These are phyloP conservation scores for Parnassius mnemosyne DNA, from an alignment of 2,888 invertebrate species.

Conservation along the genomic window DNA sequence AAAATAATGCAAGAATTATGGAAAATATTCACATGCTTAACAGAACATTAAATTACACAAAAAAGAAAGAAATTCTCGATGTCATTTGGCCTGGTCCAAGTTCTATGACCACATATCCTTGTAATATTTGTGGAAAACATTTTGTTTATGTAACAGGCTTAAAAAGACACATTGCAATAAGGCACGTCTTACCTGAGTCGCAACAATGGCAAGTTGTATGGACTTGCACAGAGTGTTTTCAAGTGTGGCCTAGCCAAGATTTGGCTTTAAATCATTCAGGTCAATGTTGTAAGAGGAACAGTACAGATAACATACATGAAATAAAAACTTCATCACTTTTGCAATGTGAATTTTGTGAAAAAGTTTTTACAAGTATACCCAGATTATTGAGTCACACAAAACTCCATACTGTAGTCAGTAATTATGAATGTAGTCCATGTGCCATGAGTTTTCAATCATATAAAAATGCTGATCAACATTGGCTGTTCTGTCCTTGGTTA, in stretches of 20 bases:
- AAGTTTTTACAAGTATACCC: slow-evolving; percentile 71
- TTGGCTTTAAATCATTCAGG: slow-evolving; percentile 59
- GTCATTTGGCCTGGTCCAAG: slow-evolving; percentile 57
- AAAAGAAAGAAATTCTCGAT: slow-evolving; percentile 67
- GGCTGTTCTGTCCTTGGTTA: slow-evolving; percentile 65
- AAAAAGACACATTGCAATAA: slow-evolving; percentile 61
- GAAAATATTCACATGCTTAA: slow-evolving; percentile 73
- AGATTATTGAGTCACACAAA: slow-evolving; percentile 65
- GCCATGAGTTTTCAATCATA: slow-evolving; percentile 59
- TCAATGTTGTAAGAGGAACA: slow-evolving; percentile 56
- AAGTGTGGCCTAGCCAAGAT: slow-evolving; percentile 70
- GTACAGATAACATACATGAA: slow-evolving; percentile 54
- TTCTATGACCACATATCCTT: slow-evolving; percentile 58
- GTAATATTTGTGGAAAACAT: slow-evolving; percentile 68
- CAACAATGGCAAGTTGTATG: slow-evolving; percentile 73
- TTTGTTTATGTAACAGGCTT: slow-evolving; percentile 74
- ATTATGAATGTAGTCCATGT: slow-evolving; percentile 83
- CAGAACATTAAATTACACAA: slow-evolving; percentile 67
- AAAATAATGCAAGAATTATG: slow-evolving; percentile 74
- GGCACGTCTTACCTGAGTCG: slow-evolving; percentile 54
- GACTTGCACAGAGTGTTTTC: slow-evolving; percentile 73
- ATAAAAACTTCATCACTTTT: slow-evolving; percentile 70
- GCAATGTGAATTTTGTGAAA: slow-evolving; percentile 72
- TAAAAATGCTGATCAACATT: slow-evolving; percentile 66
- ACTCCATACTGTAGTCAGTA: slow-evolving; percentile 82